A percentile compares a stretch with the other conserved stretches of the same genome.
phyloP scores from a whole-genome alignment of 2,888 invertebrate species.

The Pristionchus japonicus region DNA sequence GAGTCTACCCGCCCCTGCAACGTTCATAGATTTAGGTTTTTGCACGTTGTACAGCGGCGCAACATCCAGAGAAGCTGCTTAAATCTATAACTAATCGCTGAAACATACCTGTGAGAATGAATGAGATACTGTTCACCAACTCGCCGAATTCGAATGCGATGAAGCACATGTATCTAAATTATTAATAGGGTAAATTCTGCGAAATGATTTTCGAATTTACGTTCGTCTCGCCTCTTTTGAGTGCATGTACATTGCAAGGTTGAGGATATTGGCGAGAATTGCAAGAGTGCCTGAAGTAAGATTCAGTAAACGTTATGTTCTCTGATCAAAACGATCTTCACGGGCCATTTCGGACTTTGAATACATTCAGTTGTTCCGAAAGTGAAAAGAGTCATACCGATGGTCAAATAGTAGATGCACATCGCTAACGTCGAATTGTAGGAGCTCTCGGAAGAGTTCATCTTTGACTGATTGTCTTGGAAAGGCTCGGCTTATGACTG shows the following conservation, averaged over 20 bases:
- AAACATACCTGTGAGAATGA: conserved; percentile 41
- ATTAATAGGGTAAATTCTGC: too few relatives aligned
- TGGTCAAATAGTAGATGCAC: conserved; percentile 60
- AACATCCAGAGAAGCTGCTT: too few relatives aligned
- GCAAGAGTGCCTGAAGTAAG: conserved; percentile 54
- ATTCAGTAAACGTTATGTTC: too few relatives aligned
- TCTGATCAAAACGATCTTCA: too few relatives aligned
- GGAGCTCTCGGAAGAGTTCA: neutral
- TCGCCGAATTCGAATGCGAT: conserved; percentile 63
- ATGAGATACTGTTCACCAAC: conserved; percentile 60
- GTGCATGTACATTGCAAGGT: conserved; percentile 53
- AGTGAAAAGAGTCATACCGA: conserved; percentile 50
- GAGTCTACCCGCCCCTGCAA: neutral
- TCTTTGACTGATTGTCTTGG: too few relatives aligned
- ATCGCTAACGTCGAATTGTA: conserved; percentile 57
- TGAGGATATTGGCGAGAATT: conserved; percentile 50
- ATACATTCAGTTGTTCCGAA: neutral
- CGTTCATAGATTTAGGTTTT: too few relatives aligned
- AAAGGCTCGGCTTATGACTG: too few relatives aligned
- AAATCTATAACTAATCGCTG: too few relatives aligned
- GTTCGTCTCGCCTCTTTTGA: neutral
- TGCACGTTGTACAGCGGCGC: too few relatives aligned
- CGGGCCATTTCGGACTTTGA: too few relatives aligned
- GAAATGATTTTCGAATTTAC: neutral
- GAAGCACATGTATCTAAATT: conserved; percentile 54